Conservation (phyloP, 2,888 invertebrate genomes). For the Idaea dimidiata region DNA sequence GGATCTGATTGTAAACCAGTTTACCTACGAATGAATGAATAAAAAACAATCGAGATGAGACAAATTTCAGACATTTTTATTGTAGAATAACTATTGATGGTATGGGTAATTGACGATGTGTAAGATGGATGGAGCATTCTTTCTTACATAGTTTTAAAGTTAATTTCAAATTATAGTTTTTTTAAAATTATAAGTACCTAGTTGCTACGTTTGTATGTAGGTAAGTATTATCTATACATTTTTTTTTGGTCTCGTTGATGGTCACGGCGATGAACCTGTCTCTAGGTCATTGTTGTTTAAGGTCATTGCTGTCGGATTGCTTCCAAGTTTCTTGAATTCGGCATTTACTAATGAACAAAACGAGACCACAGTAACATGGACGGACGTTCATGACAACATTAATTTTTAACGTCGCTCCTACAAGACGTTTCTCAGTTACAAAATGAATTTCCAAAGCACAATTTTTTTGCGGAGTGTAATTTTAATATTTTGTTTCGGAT, state of each 20-base stretch:
- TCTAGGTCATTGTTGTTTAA: slow-evolving; percentile 33
- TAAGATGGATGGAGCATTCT: too few species aligned
- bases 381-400: slow-evolving; percentile 29
- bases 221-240: not conserved
- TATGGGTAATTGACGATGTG: too few species aligned
- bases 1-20: too few species aligned
- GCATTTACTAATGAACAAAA: slow-evolving; percentile 40
- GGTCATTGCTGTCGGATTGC: slow-evolving; percentile 34
- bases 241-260: slow-evolving; percentile 13
- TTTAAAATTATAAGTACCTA: too few species aligned
- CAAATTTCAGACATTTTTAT: too few species aligned
- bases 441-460: slow-evolving; percentile 40
- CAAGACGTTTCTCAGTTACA: slow-evolving; percentile 35
- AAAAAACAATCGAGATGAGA: too few species aligned
- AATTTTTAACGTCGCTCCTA: slow-evolving; percentile 37
- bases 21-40: too few species aligned
- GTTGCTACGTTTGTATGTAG: not conserved
- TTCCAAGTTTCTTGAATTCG: slow-evolving; percentile 30
- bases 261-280: slow-evolving; percentile 19
- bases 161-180: too few species aligned
- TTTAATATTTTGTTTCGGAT: slow-evolving; percentile 38
- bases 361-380: slow-evolving; percentile 32
- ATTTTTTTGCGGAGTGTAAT: slow-evolving; percentile 34
- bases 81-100: too few species aligned
- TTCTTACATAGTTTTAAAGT: too few species aligned